Evolutionary conservation across 2,113 vertebrate species (phyloP), one percentile per base, ranked within the genome.

Genomic region (Urocolius indicus): DNA sequence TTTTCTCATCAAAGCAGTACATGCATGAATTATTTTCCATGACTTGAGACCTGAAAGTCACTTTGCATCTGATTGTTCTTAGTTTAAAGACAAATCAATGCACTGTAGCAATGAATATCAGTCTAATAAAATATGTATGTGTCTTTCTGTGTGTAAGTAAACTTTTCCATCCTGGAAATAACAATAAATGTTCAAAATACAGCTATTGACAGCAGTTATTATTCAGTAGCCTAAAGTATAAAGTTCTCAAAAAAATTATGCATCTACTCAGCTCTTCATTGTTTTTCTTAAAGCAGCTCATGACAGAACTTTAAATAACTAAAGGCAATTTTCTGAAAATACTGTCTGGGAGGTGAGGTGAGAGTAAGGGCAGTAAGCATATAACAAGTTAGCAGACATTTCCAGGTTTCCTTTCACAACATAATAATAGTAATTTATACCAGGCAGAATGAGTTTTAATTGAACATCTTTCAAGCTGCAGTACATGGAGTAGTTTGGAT

Each of bases 381-480:
- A 82, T 73, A 94, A 94, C 46, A 86, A 93, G 57, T 69, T 82
- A 91, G 72, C 38, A 92, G 81, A 67, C 92, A 95, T 91, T 96
- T 94, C 43, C 68, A 96, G 81, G 73, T 85, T 94, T 87, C 49
- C 55, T 88, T 95, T 94, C 84, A 89, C 90, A 76, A 49, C 57
- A 66, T 84, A 94, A 95, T 96, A 96, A 95, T 87, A 81, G 84
- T 84, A 96, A 95, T 96, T 97, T 95, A 95, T 97, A 93, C 46
- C 36, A 97, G 62, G 75, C 66, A 74, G 90, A 97, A 92, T 94
- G 81, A 79, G 87, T 94, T 97, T 97, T 97, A 97, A 97, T 96
- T 96, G 65, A 95, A 90, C 95, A 96, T 95, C 61, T 95, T 96
- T 97, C 90, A 96, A 94, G 72, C 72, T 89, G n/a, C 61, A 84